phyloP scores from a whole-genome alignment of 2,888 invertebrate species.

The Polyommatus iphigenia region DNA sequence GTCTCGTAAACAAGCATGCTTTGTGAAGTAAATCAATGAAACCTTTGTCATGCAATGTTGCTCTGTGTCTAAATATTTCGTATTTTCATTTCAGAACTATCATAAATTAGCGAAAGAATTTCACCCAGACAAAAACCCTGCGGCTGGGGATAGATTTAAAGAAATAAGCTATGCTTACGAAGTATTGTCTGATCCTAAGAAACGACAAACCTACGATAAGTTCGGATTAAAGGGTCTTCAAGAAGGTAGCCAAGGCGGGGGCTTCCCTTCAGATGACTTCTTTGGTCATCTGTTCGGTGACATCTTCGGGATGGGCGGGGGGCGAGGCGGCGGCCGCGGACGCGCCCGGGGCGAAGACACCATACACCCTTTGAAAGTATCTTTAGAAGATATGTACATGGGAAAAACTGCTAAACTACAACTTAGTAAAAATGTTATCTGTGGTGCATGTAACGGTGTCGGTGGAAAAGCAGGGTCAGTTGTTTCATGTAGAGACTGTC shows the following conservation, averaged over 20 bases:
- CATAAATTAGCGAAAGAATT: conserved; percentile 95
- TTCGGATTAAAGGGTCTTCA: conserved; percentile 93
- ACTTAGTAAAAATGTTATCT: conserved; percentile 90
- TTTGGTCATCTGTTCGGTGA: conserved; percentile 83
- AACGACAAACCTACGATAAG: conserved; percentile 91
- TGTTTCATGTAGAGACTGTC: conserved; percentile 85
- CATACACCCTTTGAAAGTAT: conserved; percentile 89
- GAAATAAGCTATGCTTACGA: conserved; percentile 98
- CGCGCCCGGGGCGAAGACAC: conserved; percentile 89
- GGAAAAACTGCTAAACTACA: conserved; percentile 92
- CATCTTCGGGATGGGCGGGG: conserved; percentile 82
- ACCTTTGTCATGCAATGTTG: conserved; percentile 32
- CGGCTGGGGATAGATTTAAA: conserved; percentile 95
- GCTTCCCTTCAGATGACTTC: conserved; percentile 82
- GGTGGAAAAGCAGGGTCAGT: conserved; percentile 86
- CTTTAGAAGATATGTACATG: conserved; percentile 94
- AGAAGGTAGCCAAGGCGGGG: conserved; percentile 84
- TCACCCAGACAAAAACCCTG: conserved; percentile 95
- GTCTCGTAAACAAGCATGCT: conserved; percentile 38
- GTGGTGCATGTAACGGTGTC: conserved; percentile 87
- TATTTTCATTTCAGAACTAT: conserved; percentile 85
- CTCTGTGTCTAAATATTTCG: neutral
- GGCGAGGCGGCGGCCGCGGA: conserved; percentile 76
- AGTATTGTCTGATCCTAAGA: conserved; percentile 93
- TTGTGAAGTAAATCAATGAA: conserved; percentile 43